phyloP scores from a whole-genome alignment of 2,113 vertebrate species.

The Tyto alba region DNA sequence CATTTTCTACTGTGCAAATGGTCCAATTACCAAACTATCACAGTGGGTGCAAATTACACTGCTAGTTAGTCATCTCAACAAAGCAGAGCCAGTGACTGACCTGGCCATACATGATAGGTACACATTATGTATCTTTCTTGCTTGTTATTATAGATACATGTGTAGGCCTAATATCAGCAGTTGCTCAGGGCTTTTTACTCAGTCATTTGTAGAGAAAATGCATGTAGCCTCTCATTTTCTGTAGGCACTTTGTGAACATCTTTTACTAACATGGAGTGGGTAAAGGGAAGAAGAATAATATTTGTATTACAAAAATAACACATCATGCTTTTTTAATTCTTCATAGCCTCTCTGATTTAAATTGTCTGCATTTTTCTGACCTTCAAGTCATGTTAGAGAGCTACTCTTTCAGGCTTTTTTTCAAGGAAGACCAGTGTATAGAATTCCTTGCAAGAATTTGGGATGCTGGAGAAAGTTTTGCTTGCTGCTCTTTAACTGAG shows the following conservation, averaged over 20 bases:
- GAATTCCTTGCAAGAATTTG: background rate
- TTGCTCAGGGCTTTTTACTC: background rate
- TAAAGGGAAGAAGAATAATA: background rate
- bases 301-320: background rate
- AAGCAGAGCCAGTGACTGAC: background rate
- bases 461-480: background rate
- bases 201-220: background rate
- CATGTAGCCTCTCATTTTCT: background rate
- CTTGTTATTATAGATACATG: background rate
- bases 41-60: background rate
- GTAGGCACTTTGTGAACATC: background rate
- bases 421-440: background rate
- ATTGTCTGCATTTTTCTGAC: background rate
- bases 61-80: background rate
- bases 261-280: background rate
- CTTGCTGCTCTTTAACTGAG: background rate
- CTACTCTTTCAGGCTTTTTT: background rate
- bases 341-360: background rate
- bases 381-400: background rate
- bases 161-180: background rate
- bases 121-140: background rate
- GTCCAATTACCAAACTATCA: background rate
- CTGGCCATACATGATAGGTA: background rate
- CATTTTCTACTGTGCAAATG: background rate
- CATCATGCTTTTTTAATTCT: background rate